phyloP scores from a whole-genome alignment of 2,888 invertebrate genomes.

The Branchipolynoe longqiensis region DNA sequence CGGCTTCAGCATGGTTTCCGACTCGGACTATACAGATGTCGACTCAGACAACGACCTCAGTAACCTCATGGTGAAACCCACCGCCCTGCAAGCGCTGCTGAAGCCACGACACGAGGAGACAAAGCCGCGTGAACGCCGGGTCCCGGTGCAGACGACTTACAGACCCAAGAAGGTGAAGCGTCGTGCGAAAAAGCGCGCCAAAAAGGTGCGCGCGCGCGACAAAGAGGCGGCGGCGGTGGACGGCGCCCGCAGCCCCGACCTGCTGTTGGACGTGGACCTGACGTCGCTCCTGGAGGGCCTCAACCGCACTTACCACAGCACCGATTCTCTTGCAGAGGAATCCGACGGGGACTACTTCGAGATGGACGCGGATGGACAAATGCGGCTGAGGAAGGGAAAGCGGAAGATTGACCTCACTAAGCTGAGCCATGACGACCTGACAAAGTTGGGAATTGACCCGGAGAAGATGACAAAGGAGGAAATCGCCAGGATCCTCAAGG shows the following conservation, averaged over 20 bases:
- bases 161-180: not conserved
- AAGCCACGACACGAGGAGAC: not conserved
- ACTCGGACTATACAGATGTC: not conserved
- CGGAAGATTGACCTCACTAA: constrained; percentile 80
- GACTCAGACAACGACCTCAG: constrained; percentile 40
- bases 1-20: not conserved
- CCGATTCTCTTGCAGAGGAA: constrained; percentile 59
- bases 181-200: not conserved
- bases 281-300: constrained; percentile 2
- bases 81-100: not conserved
- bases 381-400: constrained; percentile 77
- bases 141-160: not conserved
- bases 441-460: constrained; percentile 79
- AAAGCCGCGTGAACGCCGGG: not conserved
- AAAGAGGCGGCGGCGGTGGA: not conserved
- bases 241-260: not conserved
- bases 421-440: constrained; percentile 78
- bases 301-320: constrained; percentile 25
- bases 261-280: constrained; percentile 4
- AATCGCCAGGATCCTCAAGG: constrained; percentile 76
- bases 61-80: constrained; percentile 12
- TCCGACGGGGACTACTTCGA: constrained; percentile 77
- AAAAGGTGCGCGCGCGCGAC: constrained; percentile 2
- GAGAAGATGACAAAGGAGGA: constrained; percentile 77
- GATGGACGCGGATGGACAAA: constrained; percentile 74